Conservation (phyloP, 1,140 invertebrate genomes). For the Plodia interpunctella region DNA sequence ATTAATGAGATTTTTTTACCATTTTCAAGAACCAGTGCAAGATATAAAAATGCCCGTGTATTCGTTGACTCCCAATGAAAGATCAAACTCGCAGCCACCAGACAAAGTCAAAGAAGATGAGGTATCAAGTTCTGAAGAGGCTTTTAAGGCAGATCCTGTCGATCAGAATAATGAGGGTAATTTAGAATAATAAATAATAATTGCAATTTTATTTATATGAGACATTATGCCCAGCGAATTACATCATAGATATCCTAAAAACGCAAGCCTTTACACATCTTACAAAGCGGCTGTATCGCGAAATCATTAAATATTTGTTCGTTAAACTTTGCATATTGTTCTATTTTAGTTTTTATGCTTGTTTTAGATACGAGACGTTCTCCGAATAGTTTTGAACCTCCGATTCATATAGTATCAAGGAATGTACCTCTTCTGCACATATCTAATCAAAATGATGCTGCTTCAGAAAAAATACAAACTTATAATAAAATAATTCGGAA, state of each 20-base stretch:
- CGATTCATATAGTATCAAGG: conserved; percentile 20
- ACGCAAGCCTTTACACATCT: too few relatives aligned
- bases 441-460: background rate
- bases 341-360: background rate
- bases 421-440: background rate
- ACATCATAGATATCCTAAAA: too few relatives aligned
- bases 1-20: conserved; percentile 14
- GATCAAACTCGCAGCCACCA: conserved; percentile 41
- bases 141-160: conserved; percentile 35
- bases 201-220: too few relatives aligned
- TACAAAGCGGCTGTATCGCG: too few relatives aligned
- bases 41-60: background rate
- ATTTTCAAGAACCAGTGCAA: conserved; percentile 7
- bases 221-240: too few relatives aligned
- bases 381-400: conserved; percentile 20
- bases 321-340: too few relatives aligned
- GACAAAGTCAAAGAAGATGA: conserved; percentile 82
- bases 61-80: conserved; percentile 18
- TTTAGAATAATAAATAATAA: too few relatives aligned
- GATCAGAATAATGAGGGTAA: conserved; percentile 30
- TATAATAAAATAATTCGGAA: conserved; percentile 45
- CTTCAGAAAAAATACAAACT: conserved; percentile 14
- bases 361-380: conserved; percentile 23
- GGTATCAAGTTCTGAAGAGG: conserved; percentile 85
- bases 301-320: too few relatives aligned